Evolutionary conservation across 2,888 invertebrate species (phyloP).

Genomic region (Drosophila borborema): DNA sequence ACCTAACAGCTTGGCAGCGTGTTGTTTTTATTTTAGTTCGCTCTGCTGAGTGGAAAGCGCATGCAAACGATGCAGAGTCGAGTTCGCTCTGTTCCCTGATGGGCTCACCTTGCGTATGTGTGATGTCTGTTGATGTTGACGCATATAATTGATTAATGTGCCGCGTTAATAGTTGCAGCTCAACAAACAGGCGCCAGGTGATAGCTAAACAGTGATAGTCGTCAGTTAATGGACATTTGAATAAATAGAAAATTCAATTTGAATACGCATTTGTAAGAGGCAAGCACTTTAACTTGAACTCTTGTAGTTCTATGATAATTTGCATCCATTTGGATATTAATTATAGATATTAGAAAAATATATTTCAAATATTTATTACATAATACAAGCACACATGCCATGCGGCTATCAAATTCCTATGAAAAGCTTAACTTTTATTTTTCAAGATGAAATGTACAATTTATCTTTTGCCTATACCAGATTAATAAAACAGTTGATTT

Average conservation of each 20-base stretch:
- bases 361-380: background rate
- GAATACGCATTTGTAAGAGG: background rate
- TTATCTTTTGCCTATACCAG: too few relatives aligned
- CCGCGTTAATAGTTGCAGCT: conserved; percentile 38
- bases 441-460: background rate
- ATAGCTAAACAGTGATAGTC: conserved; percentile 23
- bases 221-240: conserved; percentile 23
- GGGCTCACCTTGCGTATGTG: conserved; percentile 66
- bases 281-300: background rate
- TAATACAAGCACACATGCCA: too few relatives aligned
- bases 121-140: conserved; percentile 44
- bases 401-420: too few relatives aligned
- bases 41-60: conserved; percentile 30
- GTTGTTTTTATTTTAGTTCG: conserved; percentile 56
- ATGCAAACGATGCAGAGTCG: conserved; percentile 24
- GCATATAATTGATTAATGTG: conserved; percentile 57
- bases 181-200: conserved; percentile 53
- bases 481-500: too few relatives aligned
- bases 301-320: background rate
- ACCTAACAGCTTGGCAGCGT: conserved; percentile 67
- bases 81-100: conserved; percentile 9
- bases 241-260: background rate
- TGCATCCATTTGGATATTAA: background rate
- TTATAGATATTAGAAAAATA: background rate
- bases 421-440: too few relatives aligned